phyloP scores from a whole-genome alignment of 2,797 vertebrate species.

The Xenops minutus region DNA sequence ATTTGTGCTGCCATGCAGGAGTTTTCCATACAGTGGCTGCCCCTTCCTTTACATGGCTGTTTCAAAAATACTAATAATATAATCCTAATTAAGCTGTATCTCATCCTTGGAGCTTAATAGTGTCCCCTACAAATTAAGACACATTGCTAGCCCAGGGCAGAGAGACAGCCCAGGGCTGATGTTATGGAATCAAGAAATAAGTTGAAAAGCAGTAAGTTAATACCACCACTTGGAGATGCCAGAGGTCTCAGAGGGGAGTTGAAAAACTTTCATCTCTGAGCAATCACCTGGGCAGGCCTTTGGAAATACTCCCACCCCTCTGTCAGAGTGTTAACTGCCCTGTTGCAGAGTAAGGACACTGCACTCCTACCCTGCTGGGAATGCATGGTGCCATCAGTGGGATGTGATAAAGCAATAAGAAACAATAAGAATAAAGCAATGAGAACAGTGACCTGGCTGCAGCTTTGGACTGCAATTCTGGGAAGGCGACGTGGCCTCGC shows the following conservation, averaged over 20 bases:
- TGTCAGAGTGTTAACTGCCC: background rate
- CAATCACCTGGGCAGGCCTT: background rate
- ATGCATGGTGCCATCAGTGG: background rate
- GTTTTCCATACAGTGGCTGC: background rate
- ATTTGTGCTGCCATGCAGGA: background rate
- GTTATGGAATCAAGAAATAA: background rate
- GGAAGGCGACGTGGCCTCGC: constrained; percentile 84
- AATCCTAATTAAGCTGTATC: background rate
- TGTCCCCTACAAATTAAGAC: background rate
- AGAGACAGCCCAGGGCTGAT: background rate
- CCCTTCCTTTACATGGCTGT: background rate
- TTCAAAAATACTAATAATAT: background rate
- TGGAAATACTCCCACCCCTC: background rate
- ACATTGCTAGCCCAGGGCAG: background rate
- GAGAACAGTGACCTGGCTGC: constrained; percentile 76
- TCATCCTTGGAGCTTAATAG: background rate
- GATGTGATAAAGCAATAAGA: background rate
- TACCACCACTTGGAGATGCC: background rate
- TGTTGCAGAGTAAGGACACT: background rate
- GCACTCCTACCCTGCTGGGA: background rate
- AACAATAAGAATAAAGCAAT: background rate
- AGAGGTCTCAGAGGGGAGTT: background rate
- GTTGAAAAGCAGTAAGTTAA: background rate
- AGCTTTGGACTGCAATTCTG: constrained; percentile 83
- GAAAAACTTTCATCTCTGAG: constrained; percentile 1